phyloP scores from a whole-genome alignment of 2,113 vertebrate genomes.

The Chamaea fasciata region DNA sequence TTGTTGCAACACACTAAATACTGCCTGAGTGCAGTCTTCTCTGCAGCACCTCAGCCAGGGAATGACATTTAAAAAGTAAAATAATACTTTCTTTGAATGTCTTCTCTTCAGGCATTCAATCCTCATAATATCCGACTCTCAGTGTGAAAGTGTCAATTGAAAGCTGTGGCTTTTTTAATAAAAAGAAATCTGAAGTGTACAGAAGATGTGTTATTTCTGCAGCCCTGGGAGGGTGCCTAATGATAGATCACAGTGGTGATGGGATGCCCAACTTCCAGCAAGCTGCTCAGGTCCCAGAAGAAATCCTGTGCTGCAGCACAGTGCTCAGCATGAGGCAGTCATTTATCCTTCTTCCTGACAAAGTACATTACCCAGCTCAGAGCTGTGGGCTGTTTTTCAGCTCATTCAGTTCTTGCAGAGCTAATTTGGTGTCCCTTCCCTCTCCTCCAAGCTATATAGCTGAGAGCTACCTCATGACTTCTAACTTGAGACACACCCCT shows the following conservation, averaged over 20 bases:
- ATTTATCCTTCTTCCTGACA: constrained; percentile 18
- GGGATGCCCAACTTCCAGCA: neutral
- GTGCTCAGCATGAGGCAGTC: neutral
- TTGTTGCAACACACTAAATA: neutral
- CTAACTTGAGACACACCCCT: neutral
- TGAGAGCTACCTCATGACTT: neutral
- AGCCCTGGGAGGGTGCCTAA: neutral
- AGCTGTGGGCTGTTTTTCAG: neutral
- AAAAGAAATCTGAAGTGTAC: neutral
- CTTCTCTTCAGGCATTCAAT: neutral
- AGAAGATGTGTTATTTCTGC: neutral
- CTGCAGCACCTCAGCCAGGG: neutral
- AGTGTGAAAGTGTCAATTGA: neutral
- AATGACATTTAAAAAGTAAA: neutral
- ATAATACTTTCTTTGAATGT: neutral
- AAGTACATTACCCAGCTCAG: neutral
- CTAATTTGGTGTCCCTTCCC: neutral
- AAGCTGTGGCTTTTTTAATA: neutral
- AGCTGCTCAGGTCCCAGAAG: neutral
- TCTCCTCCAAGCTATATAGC: neutral
- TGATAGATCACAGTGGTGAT: neutral
- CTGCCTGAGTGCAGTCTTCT: neutral
- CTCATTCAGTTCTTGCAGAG: neutral
- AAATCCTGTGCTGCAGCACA: neutral
- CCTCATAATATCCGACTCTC: neutral